A percentile compares a stretch with the other conserved stretches of the same genome.
These are phyloP conservation scores for Listronotus bonariensis DNA, from an alignment of 1,140 invertebrate genomes.

Conservation along the genomic window DNA sequence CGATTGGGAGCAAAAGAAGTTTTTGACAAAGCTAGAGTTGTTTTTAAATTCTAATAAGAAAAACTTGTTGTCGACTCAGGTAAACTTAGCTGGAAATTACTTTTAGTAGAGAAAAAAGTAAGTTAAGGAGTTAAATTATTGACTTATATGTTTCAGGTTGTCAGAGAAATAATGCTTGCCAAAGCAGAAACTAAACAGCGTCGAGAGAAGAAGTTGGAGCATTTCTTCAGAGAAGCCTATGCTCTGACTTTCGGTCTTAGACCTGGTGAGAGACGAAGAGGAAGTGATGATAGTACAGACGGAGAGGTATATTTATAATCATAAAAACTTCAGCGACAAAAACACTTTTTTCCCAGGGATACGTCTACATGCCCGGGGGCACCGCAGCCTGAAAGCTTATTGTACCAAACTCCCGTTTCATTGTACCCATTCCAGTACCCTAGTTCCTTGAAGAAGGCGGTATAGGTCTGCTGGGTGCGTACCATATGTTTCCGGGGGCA, in stretches of 20 bases:
- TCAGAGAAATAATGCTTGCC: slow-evolving; percentile 85
- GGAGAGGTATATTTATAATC: slow-evolving; percentile 72
- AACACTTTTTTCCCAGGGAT: no score
- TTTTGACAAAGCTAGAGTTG: slow-evolving; percentile 86
- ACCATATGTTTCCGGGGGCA: no score
- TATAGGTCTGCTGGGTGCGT: no score
- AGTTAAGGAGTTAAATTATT: no score
- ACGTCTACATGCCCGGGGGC: no score
- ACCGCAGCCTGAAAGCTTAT: no score
- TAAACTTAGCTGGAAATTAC: no score
- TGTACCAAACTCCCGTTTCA: no score
- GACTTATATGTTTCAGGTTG: slow-evolving; percentile 54
- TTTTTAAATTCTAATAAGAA: slow-evolving; percentile 85
- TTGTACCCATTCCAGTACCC: no score
- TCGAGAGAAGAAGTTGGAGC: slow-evolving; percentile 90
- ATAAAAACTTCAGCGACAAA: no score
- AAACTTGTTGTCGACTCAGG: slow-evolving; percentile 71
- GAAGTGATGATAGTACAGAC: slow-evolving; percentile 74
- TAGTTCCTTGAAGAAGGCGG: no score
- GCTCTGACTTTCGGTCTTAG: slow-evolving; percentile 89
- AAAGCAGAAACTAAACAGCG: slow-evolving; percentile 96
- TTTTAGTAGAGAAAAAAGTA: no score
- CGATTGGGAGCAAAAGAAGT: slow-evolving; percentile 80
- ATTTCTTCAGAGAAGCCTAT: slow-evolving; percentile 98
- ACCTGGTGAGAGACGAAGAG: slow-evolving; percentile 71